Conservation (phyloP, 2,888 invertebrate species). For the Teinopalpus imperialis region DNA sequence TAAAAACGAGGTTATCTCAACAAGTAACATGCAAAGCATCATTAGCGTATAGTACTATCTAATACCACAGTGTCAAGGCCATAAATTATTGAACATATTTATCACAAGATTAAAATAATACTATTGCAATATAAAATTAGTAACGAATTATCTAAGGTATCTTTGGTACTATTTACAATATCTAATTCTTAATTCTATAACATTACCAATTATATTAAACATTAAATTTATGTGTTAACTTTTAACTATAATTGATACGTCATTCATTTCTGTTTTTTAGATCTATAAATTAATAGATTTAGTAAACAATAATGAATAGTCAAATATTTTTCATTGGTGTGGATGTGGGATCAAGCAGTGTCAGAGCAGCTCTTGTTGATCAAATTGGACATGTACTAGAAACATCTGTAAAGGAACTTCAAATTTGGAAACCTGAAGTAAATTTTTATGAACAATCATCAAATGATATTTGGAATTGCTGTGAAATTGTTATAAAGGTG, state of each 20-base stretch:
- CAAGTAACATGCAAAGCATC: conserved; percentile 4
- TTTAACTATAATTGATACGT: no score
- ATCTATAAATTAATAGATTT: no score
- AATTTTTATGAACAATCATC: conserved; percentile 96
- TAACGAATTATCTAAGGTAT: no score
- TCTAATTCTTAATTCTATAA: no score
- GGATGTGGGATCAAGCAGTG: conserved; percentile 97
- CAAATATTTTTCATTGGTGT: conserved; percentile 86
- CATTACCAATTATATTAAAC: no score
- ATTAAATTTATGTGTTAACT: no score
- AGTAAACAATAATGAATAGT: background rate
- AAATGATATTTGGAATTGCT: conserved; percentile 92
- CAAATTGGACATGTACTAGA: conserved; percentile 85
- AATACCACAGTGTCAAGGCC: conserved; percentile 26
- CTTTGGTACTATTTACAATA: no score
- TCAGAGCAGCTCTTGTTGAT: conserved; percentile 90
- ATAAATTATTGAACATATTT: conserved; percentile 17
- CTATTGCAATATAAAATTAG: conserved; percentile 2
- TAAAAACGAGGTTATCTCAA: conserved; percentile 33
- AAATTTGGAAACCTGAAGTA: conserved; percentile 89
- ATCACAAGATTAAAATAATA: background rate
- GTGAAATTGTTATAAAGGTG: conserved; percentile 89
- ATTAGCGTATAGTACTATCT: conserved; percentile 7
- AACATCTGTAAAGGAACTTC: conserved; percentile 84
- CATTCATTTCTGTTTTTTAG: no score